Evolutionary conservation across 2,888 invertebrate species (phyloP), one percentile per base, ranked within the genome.

Genomic region (Cataglyphis cursor): DNA sequence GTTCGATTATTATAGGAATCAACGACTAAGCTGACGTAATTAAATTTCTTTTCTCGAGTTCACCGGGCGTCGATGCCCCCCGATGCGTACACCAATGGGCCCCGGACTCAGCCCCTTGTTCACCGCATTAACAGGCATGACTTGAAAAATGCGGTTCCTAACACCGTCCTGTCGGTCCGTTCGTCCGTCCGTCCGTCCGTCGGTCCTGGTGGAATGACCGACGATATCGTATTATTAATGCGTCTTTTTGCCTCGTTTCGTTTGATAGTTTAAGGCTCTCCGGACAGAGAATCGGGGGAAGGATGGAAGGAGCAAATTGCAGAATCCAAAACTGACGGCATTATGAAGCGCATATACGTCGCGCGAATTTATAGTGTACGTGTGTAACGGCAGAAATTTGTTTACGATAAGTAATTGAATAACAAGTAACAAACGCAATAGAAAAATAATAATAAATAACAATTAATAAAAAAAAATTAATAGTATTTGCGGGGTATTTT

Each of bases 121-220:
- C 91, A 84, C 91, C 92, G 92, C 93, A 94, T 94, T 94, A 94
- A 93, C 93, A 92, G 92, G 93, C 93, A 93, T 94, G 93, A 94
- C 93, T 94, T 93, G 94, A 94, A 94, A 94, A 94, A 94, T 94
- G 93, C 91, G 93, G 92, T 93, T 93, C 92, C 93, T 93, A 94
- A 94, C 93, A 93, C 93, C 92, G 90, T 91, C 88, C 84, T 91
- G 86, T 90, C 87, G 90, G 88, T 89, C 85, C 88, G 88, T 90
- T 88, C 88, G 86, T 87, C 84, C 90, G 83, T 73, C 51, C 81
- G 64, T 84, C 73, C 90, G 83, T 73, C 51, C 81, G 64, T 84
- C 70, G 72, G 74, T 82, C 86, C 80, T 88, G 89, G 88, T 89
- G 90, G 91, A 93, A 91, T 90, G 91, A 91, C 90, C 92, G 90